phyloP scores from a whole-genome alignment of 1,140 invertebrate genomes.

The Leucophenga varia region DNA sequence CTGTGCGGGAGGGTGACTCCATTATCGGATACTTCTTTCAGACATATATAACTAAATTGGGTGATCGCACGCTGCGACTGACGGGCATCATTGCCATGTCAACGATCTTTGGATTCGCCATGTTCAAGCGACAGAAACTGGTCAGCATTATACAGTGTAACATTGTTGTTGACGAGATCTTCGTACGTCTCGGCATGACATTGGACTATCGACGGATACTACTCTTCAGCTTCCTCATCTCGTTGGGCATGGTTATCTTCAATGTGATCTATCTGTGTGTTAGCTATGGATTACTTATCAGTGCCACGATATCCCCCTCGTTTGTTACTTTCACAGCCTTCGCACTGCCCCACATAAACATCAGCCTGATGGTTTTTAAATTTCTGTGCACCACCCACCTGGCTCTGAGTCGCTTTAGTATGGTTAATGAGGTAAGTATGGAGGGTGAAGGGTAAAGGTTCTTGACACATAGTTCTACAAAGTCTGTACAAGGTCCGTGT shows the following conservation, averaged over 20 bases:
- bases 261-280: constrained; percentile 48
- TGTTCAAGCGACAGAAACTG: constrained; percentile 38
- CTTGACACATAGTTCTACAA: no score
- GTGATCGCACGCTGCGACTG: constrained; percentile 38
- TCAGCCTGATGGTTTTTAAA: constrained; percentile 50
- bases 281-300: constrained; percentile 41
- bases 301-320: constrained; percentile 40
- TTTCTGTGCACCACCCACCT: constrained; percentile 49
- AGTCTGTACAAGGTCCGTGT: no score
- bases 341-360: constrained; percentile 49
- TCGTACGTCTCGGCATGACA: constrained; percentile 44
- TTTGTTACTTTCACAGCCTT: constrained; percentile 50
- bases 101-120: constrained; percentile 46
- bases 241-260: constrained; percentile 43
- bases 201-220: constrained; percentile 42
- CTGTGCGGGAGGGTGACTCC: constrained; percentile 38
- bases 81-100: constrained; percentile 50
- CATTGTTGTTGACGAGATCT: constrained; percentile 46
- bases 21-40: constrained; percentile 54
- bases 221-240: constrained; percentile 36
- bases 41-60: constrained; percentile 46
- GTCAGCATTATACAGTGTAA: constrained; percentile 45
- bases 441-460: background rate
- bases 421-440: constrained; percentile 45
- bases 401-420: constrained; percentile 41